Evolutionary conservation across 2,113 vertebrate genomes (phyloP), one percentile per base, ranked within the genome.

Genomic region (Elaphurus davidianus): DNA sequence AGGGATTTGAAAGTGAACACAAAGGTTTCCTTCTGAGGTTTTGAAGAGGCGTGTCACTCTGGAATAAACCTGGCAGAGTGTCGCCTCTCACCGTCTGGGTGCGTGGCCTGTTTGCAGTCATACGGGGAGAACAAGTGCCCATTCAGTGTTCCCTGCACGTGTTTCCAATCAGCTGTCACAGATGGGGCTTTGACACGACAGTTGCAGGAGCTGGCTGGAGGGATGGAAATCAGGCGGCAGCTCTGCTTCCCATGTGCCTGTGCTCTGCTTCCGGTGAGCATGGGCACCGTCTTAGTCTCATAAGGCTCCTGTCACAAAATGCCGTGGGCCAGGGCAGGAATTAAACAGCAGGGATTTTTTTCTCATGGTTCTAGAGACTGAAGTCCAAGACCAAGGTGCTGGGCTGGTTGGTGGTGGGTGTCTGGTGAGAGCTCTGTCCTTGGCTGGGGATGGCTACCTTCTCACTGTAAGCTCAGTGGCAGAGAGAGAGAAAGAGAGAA

Each of bases 191-290:
- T 79, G 67, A 79, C 64, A 21, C 0, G 54, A 82, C 55, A 9
- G 55, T 52, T 67, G 84, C 84, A 52, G 92, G 71, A 30, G 43
- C 27, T 21, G 81, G 40, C 19, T 67, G 14, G 11, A n/a, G 30
- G 47, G 43, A 14, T 3, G 45, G 83, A 86, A 55, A 57, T 40
- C 84, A 79, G 86, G 52, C 7, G n/a, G 67, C 50, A 23, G 54
- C 47, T 9, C 13, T 7, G 47, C 43, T 14, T 15, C 19, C 47
- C 21, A 7, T 0, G 0, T 10, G 50, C 14, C 30, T 11, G 60
- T 64, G 28, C 30, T 4, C 36, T 0, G 21, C 28, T 36, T 59
- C 40, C 13, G 2, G 11, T 0, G 0, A 33, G 6, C 3, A 0
- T 1, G 40, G 54, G 50, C 13, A 1, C 28, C 1, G 2, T 33